Conservation (phyloP, 2,113 vertebrate species). For the Syngnathus floridae region DNA sequence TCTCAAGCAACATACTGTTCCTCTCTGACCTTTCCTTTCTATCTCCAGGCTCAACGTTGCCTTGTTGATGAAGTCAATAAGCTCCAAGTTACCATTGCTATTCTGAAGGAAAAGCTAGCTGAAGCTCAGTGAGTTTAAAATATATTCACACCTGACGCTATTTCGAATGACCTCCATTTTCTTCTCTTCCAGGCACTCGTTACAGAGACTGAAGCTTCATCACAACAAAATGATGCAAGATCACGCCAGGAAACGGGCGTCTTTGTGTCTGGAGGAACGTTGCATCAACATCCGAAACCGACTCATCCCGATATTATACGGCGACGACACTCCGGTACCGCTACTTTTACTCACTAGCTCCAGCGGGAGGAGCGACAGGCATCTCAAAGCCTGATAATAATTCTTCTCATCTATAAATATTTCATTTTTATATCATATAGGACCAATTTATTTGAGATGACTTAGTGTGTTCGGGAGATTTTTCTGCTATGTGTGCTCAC, state of each 20-base stretch:
- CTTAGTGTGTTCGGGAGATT: not conserved
- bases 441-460: too few relatives aligned
- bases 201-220: slow-evolving; percentile 79
- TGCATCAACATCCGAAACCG: slow-evolving; percentile 53
- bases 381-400: slow-evolving; percentile 43
- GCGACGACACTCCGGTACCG: slow-evolving; percentile 3
- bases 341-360: slow-evolving; percentile 62
- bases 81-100: slow-evolving; percentile 72
- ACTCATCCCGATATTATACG: slow-evolving; percentile 16
- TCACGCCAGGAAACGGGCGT: slow-evolving; percentile 71
- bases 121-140: slow-evolving; percentile 79
- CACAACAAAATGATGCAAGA: slow-evolving; percentile 76
- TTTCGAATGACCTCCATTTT: too few relatives aligned
- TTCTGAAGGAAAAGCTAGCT: slow-evolving; percentile 76
- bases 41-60: slow-evolving; percentile 76
- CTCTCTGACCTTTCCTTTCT: not conserved
- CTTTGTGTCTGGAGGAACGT: slow-evolving; percentile 62
- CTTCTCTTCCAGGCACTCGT: slow-evolving; percentile 64
- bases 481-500: not conserved
- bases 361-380: slow-evolving; percentile 59
- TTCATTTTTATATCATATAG: too few relatives aligned
- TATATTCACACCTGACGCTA: too few relatives aligned
- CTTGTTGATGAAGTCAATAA: slow-evolving; percentile 80
- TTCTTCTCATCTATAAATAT: too few relatives aligned
- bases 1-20: too few relatives aligned